These are phyloP conservation scores for Hoplodrina ambigua DNA, from an alignment of 2,888 invertebrate species.

Conservation along the genomic window DNA sequence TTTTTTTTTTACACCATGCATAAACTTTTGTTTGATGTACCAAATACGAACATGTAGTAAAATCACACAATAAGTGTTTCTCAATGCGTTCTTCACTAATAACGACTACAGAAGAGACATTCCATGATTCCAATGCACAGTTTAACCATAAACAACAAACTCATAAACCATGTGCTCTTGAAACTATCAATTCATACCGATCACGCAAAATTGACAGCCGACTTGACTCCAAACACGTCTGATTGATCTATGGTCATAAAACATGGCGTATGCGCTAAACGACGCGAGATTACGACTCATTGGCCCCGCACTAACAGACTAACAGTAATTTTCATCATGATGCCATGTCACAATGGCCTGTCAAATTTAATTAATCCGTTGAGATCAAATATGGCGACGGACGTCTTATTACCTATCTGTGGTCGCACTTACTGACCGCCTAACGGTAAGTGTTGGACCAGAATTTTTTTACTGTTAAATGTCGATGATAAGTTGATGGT, in stretches of 20 bases:
- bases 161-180: constrained; percentile 33
- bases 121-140: background rate
- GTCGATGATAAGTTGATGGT: constrained; percentile 72
- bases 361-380: constrained; percentile 77
- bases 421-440: constrained; percentile 65
- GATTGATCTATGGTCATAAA: constrained; percentile 54
- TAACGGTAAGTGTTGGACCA: constrained; percentile 78
- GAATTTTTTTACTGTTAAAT: constrained; percentile 81
- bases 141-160: constrained; percentile 2
- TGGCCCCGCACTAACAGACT: constrained; percentile 43
- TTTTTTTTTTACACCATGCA: no score
- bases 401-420: constrained; percentile 63
- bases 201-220: constrained; percentile 48
- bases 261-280: constrained; percentile 44
- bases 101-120: background rate
- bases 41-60: background rate
- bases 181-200: constrained; percentile 44
- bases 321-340: constrained; percentile 55
- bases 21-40: background rate
- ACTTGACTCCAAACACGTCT: constrained; percentile 45
- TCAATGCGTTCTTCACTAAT: background rate
- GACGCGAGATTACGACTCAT: constrained; percentile 50
- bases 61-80: no score
- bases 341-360: constrained; percentile 70
- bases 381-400: constrained; percentile 61